A percentile compares a stretch with the other conserved stretches of the same genome.
Evolutionary conservation across 1,140 invertebrate genomes (phyloP).

Genomic region (Choristoneura fumiferana): DNA sequence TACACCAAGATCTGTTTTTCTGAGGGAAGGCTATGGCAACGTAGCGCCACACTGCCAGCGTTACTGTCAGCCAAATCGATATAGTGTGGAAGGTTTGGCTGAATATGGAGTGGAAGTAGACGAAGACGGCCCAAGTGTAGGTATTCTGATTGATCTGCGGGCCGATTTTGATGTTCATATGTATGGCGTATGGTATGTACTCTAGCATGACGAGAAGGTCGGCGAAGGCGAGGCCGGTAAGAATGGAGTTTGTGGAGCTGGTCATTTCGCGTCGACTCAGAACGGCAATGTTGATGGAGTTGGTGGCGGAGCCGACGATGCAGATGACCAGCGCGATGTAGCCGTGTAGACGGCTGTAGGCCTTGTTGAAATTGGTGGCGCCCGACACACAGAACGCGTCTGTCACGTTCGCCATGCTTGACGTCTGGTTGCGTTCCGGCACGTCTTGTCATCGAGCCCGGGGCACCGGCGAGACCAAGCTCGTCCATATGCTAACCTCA

Average conservation of each 20-base stretch:
- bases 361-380: slow-evolving; percentile 68
- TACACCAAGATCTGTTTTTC: slow-evolving; percentile 88
- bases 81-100: slow-evolving; percentile 93
- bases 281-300: slow-evolving; percentile 96
- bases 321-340: slow-evolving; percentile 85
- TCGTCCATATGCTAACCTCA: slow-evolving; percentile 13
- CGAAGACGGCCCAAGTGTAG: slow-evolving; percentile 89
- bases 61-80: slow-evolving; percentile 94
- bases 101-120: slow-evolving; percentile 91
- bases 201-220: slow-evolving; percentile 96
- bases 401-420: slow-evolving; percentile 61
- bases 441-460: slow-evolving; percentile 48
- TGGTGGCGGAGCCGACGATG: slow-evolving; percentile 94
- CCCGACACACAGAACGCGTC: slow-evolving; percentile 71
- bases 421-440: slow-evolving; percentile 27
- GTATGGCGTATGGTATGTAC: slow-evolving; percentile 93
- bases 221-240: slow-evolving; percentile 93
- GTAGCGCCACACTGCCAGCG: slow-evolving; percentile 95
- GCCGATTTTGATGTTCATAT: slow-evolving; percentile 85
- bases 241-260: slow-evolving; percentile 90
- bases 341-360: slow-evolving; percentile 72
- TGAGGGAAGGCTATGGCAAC: slow-evolving; percentile 92
- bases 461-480: background rate
- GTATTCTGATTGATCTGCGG: slow-evolving; percentile 81
- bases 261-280: slow-evolving; percentile 93